These are phyloP conservation scores for Proteles cristata DNA, from an alignment of 2,113 vertebrate species.

Conservation along the genomic window DNA sequence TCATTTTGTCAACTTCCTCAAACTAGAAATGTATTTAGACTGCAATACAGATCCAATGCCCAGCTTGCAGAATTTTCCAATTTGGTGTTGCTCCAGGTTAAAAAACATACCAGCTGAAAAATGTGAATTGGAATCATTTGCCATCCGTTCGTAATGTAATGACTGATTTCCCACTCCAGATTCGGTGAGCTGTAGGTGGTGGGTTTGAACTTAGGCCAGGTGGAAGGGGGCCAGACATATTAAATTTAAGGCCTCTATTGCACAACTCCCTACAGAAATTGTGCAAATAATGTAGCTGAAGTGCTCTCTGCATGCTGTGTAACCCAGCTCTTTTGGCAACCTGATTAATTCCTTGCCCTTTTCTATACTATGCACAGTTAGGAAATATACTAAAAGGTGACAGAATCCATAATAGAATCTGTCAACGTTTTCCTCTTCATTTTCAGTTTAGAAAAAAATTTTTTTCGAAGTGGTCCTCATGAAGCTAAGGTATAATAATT, in stretches of 20 bases:
- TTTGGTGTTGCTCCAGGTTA: conserved; percentile 85
- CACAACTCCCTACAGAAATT: conserved; percentile 86
- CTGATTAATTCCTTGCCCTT: conserved; percentile 79
- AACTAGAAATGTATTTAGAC: conserved; percentile 82
- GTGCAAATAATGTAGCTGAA: conserved; percentile 86
- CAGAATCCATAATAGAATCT: conserved; percentile 73
- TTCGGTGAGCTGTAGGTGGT: conserved; percentile 82
- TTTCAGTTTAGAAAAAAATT: conserved; percentile 69
- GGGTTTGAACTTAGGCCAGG: conserved; percentile 86
- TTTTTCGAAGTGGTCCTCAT: background rate
- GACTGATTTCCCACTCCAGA: conserved; percentile 86
- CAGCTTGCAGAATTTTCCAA: conserved; percentile 84
- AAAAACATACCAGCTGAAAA: conserved; percentile 84
- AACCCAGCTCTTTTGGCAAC: conserved; percentile 81
- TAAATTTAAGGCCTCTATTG: conserved; percentile 87
- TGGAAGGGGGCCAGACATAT: conserved; percentile 85
- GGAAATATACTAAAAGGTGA: conserved; percentile 72
- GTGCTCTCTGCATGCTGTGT: conserved; percentile 82
- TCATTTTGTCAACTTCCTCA: conserved; percentile 68
- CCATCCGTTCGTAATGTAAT: conserved; percentile 85
- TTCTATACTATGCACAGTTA: conserved; percentile 74
- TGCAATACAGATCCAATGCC: conserved; percentile 72
- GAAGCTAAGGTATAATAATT: conserved; percentile 39
- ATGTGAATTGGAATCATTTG: conserved; percentile 85
- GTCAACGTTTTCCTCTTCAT: conserved; percentile 72